Base-by-base conservation (phyloP, 2,113 vertebrate species). In the Pyrgilauda ruficollis region DNA sequence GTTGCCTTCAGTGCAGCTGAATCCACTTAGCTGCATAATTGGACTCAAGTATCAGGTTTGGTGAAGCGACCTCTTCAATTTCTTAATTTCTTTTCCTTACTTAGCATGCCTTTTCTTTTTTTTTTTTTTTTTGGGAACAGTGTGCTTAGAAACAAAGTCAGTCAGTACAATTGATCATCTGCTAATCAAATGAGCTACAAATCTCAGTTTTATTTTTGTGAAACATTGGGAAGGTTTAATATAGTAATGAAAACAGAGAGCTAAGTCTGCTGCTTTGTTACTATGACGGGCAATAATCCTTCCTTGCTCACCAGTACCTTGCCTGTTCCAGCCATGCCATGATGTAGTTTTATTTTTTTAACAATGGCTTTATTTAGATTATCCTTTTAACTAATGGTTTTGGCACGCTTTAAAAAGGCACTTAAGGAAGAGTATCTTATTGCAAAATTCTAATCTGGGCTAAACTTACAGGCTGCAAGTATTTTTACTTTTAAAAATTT, bases 351-450 rank as follows among this genome's bases (percentile, higher is more conserved):
- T 84, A 77, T 75, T 90, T 87, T 93, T 87, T 94, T 85, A 92
- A 94, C 84, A 89, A 75, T 82, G 83, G 19, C 73, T 96, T 94
- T 92, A 95, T 93, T 95, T 96, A 84, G 80, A 87, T 90, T 76
- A 80, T 85, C 37, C 58, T 90, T 95, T 59, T 78, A 92, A 87
- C 63, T 84, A 93, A 88, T 86, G 31, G 35, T 39, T 90, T 96
- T 94, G 94, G 67, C 85, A 88, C 0, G 1, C 50, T 96, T 84
- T 72, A 55, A 81, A 94, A 89, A 77, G 67, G 41, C n/a, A 50
- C 37, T 85, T 74, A 46, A 82, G 55, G 72, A 78, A 68, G 68
- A 50, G 39, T 52, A 87, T 94, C 91, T 83, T 66, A 56, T 86
- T 94, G 94, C 89, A 94, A 50, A 82, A 56, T 93, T 90, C n/a